Conservation (phyloP, 2,888 invertebrate genomes). For the Thelaira solivaga region DNA sequence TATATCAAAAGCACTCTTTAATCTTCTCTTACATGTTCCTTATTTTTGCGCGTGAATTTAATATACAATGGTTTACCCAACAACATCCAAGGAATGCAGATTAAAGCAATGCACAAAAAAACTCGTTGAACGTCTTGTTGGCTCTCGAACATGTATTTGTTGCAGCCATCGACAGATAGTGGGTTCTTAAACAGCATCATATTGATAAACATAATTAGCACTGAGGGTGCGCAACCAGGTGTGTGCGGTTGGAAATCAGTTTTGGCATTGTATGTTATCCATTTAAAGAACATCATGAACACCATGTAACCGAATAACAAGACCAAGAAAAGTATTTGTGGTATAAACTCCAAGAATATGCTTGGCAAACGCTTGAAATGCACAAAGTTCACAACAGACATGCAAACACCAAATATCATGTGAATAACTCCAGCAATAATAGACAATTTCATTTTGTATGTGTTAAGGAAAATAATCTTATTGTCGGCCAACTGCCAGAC, state of each 20-base stretch:
- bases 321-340: slow-evolving; percentile 91
- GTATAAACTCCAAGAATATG: slow-evolving; percentile 91
- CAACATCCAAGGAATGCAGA: slow-evolving; percentile 96
- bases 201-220: slow-evolving; percentile 87
- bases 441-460: slow-evolving; percentile 97
- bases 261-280: slow-evolving; percentile 84
- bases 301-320: slow-evolving; percentile 95
- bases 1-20: background rate
- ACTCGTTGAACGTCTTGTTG: slow-evolving; percentile 86
- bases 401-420: slow-evolving; percentile 95
- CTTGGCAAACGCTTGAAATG: slow-evolving; percentile 84
- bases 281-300: slow-evolving; percentile 94
- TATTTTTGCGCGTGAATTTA: slow-evolving; percentile 70
- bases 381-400: slow-evolving; percentile 88
- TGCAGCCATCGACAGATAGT: slow-evolving; percentile 77
- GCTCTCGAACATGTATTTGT: slow-evolving; percentile 83
- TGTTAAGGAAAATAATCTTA: slow-evolving; percentile 96
- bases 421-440: slow-evolving; percentile 95
- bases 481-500: slow-evolving; percentile 90
- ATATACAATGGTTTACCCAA: slow-evolving; percentile 93
- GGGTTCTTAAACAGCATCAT: slow-evolving; percentile 85
- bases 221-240: slow-evolving; percentile 84
- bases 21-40: slow-evolving; percentile 70
- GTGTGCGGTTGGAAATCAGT: slow-evolving; percentile 70
- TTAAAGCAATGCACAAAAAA: slow-evolving; percentile 87